These are phyloP conservation scores for Nerophis lumbriciformis DNA, from an alignment of 2,113 vertebrate genomes.

Conservation along the genomic window DNA sequence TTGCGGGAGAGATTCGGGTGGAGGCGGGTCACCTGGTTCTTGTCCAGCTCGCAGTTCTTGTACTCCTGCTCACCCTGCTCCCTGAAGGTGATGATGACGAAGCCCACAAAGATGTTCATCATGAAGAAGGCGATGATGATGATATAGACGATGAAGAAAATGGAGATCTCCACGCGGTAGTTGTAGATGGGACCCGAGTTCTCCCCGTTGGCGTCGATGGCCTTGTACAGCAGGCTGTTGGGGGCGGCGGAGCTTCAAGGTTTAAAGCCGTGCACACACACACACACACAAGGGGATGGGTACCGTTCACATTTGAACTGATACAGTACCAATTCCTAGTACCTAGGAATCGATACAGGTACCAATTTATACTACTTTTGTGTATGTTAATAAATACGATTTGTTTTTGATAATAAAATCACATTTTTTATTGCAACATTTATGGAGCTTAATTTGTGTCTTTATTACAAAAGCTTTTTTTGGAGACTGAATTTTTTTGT, in stretches of 20 bases:
- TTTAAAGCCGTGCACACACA: background rate
- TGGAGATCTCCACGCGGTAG: slow-evolving; percentile 88
- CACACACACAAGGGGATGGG: background rate
- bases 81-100: slow-evolving; percentile 94
- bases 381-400: too few species aligned
- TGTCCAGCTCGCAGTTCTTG: slow-evolving; percentile 92
- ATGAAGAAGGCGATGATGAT: slow-evolving; percentile 98
- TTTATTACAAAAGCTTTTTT: too few species aligned
- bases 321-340: too few species aligned
- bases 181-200: slow-evolving; percentile 91
- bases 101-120: slow-evolving; percentile 98
- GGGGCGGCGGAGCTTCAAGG: background rate
- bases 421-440: too few species aligned
- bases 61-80: slow-evolving; percentile 93
- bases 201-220: slow-evolving; percentile 87
- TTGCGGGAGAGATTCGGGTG: background rate
- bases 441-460: too few species aligned
- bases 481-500: too few species aligned
- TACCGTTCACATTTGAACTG: too few species aligned
- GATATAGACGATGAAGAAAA: slow-evolving; percentile 96
- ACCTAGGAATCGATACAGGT: too few species aligned
- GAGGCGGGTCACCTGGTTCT: slow-evolving; percentile 80
- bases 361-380: too few species aligned
- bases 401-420: too few species aligned
- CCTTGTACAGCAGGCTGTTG: slow-evolving; percentile 84